Evolutionary conservation across 1,140 invertebrate species (phyloP).

Genomic region (Harlomillsia oculata): DNA sequence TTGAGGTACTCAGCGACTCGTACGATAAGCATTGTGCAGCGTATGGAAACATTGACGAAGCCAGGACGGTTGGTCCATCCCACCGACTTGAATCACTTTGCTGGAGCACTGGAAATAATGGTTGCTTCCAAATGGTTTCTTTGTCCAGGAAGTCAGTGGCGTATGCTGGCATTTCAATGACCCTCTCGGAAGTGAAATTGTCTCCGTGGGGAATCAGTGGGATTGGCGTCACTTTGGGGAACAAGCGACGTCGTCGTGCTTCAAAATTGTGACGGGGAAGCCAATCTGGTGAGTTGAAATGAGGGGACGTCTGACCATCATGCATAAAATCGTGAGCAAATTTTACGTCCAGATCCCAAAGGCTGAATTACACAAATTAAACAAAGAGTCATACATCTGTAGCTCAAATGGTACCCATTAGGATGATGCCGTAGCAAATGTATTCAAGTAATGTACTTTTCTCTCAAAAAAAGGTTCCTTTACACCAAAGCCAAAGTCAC

Average conservation of each 20-base stretch:
- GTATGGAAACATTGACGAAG: constrained; percentile 1
- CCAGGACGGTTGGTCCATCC: constrained; percentile 7
- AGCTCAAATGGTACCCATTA: too few species aligned
- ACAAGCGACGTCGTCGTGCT: constrained; percentile 5
- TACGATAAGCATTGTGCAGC: constrained; percentile 27
- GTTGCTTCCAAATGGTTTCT: constrained; percentile 28
- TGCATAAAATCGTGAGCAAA: constrained; percentile 24
- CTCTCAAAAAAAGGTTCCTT: too few species aligned
- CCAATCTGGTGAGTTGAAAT: constrained; percentile 28
- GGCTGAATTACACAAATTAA: too few species aligned
- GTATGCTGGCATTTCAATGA: constrained; percentile 30
- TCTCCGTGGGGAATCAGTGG: constrained; percentile 11
- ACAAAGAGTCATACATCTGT: too few species aligned
- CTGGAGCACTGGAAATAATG: constrained; percentile 15
- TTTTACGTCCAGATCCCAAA: constrained; percentile 32
- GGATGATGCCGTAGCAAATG: too few species aligned
- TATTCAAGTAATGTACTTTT: too few species aligned
- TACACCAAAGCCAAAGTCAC: too few species aligned
- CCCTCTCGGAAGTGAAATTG: constrained; percentile 22
- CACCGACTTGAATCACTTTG: constrained; percentile 12
- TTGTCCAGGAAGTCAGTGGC: constrained; percentile 23
- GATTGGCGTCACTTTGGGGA: constrained; percentile 10
- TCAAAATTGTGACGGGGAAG: neutral
- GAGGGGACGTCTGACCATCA: neutral
- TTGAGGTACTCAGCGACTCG: constrained; percentile 15